Evolutionary conservation across 2,888 invertebrate species (phyloP), one percentile per base, ranked within the genome.

Genomic region (Scaptomyza flava): DNA sequence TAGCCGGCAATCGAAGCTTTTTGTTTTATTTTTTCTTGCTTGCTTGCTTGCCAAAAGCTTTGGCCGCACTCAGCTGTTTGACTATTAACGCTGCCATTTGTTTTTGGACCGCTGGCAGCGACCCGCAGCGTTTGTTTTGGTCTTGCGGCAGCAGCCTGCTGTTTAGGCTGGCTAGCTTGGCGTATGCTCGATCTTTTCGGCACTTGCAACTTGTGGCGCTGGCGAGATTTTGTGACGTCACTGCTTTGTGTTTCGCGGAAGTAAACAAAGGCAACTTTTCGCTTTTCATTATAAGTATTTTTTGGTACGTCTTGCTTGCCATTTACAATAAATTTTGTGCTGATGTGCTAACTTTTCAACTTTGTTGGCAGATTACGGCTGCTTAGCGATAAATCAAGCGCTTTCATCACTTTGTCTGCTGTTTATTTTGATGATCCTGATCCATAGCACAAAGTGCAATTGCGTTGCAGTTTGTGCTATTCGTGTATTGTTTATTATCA

Each of bases 91-190:
- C 62, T 51, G 42, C 27, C 34, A 64, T 58, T 70, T 75, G 51
- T 71, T 62, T 57, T 51, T 34, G 23, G 17, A 34, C 23, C 42
- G 54, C 27, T 53, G 57, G 31, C 61, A 62, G 54, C 71, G 54
- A 54, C 85, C 72, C 54, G 85, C 79, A 77, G 85, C 61, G 76
- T 81, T 83, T 85, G 83, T 83, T 84, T 84, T 85, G 75, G 57
- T 77, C 58, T 42, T 34, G 38, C 17, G 41, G 38, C 53, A 46
- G 27, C 46, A 34, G 57, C 52, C 76, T 46, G 82, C 68, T 78
- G 73, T 41, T 68, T 42, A 20, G 17, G 43, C 27, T 23, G 46
- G 59, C 38, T 54, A 38, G 65, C 65, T 17, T 27, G 71, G 80
- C 84, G 73, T 80, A 84, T 81, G 57, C 70, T 66, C 50, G 65